Evolutionary conservation across 2,797 vertebrate genomes (phyloP).

Genomic region (Pelochelys cantorii): DNA sequence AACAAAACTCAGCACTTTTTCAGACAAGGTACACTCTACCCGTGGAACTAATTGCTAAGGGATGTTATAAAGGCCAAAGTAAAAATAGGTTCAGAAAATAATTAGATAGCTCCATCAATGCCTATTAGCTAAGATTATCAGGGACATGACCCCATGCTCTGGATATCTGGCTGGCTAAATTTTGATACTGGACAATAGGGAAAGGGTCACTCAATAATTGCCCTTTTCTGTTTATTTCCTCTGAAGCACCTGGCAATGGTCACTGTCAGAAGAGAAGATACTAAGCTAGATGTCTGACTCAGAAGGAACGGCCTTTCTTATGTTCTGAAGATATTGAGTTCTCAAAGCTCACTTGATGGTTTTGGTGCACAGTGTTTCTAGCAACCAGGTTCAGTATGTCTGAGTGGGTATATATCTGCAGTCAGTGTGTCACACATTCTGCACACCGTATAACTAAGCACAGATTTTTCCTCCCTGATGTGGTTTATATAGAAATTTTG

Average conservation of each 20-base stretch:
- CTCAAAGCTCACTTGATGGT: constrained; percentile 20
- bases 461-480: constrained; percentile 40
- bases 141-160: neutral
- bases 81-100: neutral
- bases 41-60: neutral
- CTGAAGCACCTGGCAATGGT: neutral
- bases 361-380: constrained; percentile 29
- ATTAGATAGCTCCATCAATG: neutral
- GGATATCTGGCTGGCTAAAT: neutral
- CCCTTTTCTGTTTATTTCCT: neutral
- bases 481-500: constrained; percentile 16
- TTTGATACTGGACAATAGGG: neutral
- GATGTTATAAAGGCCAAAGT: neutral
- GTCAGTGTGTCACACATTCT: constrained; percentile 30
- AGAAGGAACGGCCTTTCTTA: neutral
- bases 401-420: constrained; percentile 41
- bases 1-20: neutral
- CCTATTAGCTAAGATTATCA: neutral
- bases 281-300: neutral
- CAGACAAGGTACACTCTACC: neutral
- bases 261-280: neutral
- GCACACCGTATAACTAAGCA: constrained; percentile 10
- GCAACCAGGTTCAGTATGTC: constrained; percentile 49
- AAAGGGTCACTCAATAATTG: neutral
- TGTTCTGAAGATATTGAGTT: neutral